Evolutionary conservation across 2,113 vertebrate species (phyloP), one percentile per base, ranked within the genome.

Genomic region (Calidris pygmaea): DNA sequence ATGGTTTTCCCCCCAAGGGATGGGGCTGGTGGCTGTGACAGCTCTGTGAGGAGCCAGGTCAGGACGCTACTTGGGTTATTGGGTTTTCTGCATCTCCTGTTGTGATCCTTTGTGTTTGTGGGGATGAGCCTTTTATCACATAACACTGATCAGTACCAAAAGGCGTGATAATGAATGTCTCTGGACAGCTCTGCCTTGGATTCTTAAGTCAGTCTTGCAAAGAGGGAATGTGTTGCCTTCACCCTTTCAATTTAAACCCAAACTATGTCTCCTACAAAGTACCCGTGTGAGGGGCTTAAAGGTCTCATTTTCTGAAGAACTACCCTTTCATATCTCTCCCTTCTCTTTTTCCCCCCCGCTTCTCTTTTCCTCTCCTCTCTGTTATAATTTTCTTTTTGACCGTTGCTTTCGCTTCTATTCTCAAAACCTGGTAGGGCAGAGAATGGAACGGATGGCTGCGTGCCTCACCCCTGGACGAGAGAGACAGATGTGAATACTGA

Each of bases 311-410:
- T 56, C 56, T 65, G 19, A 77, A 90, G 67, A 47, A 18, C 43
- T 74, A 26, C 16, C 47, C 34, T 95, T 93, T 89, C 23, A 22
- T 56, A 12, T 52, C 35, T 74, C 78, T 94, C 74, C 32, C 27
- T 85, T 91, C 45, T 83, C n/a, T 12, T 74, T 48, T 82, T 53
- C 56, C 39, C n/a, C 24, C 41, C 48, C 21, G 12, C 48, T 48
- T 48, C 48, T 26, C 24, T 26, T 52, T 26, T 52, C 23, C 53
- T 55, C 29, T 18, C 53, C 27, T 55, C 53, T 55, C 70, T 37
- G 55, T 71, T 82, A 43, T 41, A 39, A 45, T 93, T 91, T 91
- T 91, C 63, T 66, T 58, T 50, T 41, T 85, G 85, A 78, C 77
- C 34, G 10, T 71, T 7, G 3, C 72, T 96, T 90, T 83, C 3